Evolutionary conservation across 2,797 vertebrate species (phyloP).

Genomic region (Sebastes cheni): DNA sequence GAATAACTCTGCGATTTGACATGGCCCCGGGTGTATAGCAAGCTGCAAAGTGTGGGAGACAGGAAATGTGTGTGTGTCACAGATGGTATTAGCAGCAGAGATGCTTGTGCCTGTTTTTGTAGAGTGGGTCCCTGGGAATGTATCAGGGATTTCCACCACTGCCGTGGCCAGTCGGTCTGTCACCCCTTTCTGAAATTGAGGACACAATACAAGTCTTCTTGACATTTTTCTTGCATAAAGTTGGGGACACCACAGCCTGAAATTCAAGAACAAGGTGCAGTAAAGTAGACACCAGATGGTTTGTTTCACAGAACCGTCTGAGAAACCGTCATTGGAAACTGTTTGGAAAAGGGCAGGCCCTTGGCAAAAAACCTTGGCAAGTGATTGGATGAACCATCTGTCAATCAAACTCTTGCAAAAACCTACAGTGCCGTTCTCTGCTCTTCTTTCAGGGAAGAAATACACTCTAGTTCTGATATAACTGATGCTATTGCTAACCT

Average conservation of each 20-base stretch:
- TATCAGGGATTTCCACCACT: conserved; percentile 35
- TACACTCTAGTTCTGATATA: too few species aligned
- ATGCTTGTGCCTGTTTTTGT: conserved; percentile 47
- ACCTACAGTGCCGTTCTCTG: fast-evolving
- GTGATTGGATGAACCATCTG: too few species aligned
- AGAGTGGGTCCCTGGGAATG: conserved; percentile 48
- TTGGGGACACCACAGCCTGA: neutral
- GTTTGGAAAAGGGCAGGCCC: too few species aligned
- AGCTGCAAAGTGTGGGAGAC: conserved; percentile 52
- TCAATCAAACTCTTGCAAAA: too few species aligned
- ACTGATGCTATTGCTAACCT: too few species aligned
- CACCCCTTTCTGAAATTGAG: conserved; percentile 1
- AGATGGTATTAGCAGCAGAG: conserved; percentile 58
- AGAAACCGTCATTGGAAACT: too few species aligned
- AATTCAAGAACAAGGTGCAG: neutral
- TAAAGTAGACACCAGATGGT: neutral
- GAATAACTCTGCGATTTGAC: conserved; percentile 61
- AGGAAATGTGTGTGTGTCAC: conserved; percentile 33
- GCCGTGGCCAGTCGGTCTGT: conserved; percentile 7
- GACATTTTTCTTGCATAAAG: neutral
- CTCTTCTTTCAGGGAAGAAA: too few species aligned
- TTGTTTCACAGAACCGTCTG: too few species aligned
- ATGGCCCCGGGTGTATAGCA: conserved; percentile 53
- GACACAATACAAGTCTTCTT: neutral
- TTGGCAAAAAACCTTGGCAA: too few species aligned